Evolutionary conservation across 2,797 vertebrate genomes (phyloP), one percentile per base, ranked within the genome.

Genomic region (Pelodytes ibericus): DNA sequence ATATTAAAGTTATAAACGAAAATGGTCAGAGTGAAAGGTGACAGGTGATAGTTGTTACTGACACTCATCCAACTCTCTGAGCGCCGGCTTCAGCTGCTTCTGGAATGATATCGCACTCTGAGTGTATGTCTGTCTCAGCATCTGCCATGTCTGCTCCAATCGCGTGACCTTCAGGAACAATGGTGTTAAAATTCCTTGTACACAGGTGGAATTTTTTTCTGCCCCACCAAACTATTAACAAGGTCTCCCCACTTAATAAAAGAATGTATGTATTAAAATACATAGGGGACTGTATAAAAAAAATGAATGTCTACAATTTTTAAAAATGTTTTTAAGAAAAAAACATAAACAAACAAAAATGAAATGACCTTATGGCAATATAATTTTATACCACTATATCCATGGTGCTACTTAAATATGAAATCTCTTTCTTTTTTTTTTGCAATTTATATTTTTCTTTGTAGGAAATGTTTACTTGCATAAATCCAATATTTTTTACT

Each of bases 41-140:
- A 49, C 18, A 65, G 36, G 4, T 30, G 3, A 13, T 20, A 31
- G 41, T 2, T 4, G 5, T n/a, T 20, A 30, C 89, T 91, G 68
- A 95, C 95, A 89, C 92, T 93, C 93, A 15, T 92, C 93, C 77
- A 96, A 86, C 0, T 87, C 81, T 7, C 87, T 89, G 87, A 95
- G 88, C 77, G 95, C 94, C 3, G 94, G 95, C 71, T 95, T 95
- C 57, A 96, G 92, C 39, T 86, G 89, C 85, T 95, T 95, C 84
- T 96, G 94, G 29, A 92, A 96, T 71, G 86, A 82, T 79, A 96
- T 90, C 0, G 95, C 95, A 0, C 90, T 91, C 26, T 95, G 89
- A 0, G 95, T 95, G 87, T 96, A 90, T 75, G 83, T 94, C 80
- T 92, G 89, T 39, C 94, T 88, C 75, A 96, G 83, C 0, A 89